Evolutionary conservation across 2,113 vertebrate genomes (phyloP).

Genomic region (Turdus rufiventris): DNA sequence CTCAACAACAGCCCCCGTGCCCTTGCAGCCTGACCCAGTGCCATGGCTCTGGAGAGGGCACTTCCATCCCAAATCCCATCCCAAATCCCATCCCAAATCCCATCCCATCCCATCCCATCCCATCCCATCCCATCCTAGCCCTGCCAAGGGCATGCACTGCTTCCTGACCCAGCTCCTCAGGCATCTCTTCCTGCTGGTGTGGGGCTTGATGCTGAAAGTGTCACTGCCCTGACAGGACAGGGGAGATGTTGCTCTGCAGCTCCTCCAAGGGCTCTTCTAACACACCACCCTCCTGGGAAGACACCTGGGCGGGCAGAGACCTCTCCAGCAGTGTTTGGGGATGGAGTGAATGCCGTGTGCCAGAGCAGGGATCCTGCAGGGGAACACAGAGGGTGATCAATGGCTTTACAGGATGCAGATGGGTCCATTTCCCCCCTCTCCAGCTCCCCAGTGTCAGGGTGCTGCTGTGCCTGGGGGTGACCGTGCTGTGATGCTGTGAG

Average conservation of each 20-base stretch:
- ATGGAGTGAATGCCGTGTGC: rapidly evolving
- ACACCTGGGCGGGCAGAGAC: not conserved
- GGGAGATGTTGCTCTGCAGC: not conserved
- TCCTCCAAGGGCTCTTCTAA: not conserved
- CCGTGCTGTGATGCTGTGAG: not conserved
- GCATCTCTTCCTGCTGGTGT: not conserved
- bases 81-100: no score
- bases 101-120: no score
- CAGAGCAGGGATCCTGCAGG: not conserved
- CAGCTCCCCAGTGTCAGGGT: not conserved
- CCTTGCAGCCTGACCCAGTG: not conserved
- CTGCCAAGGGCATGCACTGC: rapidly evolving
- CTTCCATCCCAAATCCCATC: no score
- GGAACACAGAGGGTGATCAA: not conserved
- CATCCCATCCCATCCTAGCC: not conserved
- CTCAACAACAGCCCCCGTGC: not conserved
- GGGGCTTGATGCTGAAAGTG: not conserved
- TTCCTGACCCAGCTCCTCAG: not conserved
- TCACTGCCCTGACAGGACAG: rapidly evolving
- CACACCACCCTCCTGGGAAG: not conserved
- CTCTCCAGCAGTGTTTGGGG: not conserved
- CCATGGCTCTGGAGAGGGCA: not conserved
- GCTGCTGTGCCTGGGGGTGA: not conserved
- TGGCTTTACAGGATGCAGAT: not conserved
- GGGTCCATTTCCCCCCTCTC: not conserved